phyloP scores from a whole-genome alignment of 2,113 vertebrate species.

The Hippocampus comes region DNA sequence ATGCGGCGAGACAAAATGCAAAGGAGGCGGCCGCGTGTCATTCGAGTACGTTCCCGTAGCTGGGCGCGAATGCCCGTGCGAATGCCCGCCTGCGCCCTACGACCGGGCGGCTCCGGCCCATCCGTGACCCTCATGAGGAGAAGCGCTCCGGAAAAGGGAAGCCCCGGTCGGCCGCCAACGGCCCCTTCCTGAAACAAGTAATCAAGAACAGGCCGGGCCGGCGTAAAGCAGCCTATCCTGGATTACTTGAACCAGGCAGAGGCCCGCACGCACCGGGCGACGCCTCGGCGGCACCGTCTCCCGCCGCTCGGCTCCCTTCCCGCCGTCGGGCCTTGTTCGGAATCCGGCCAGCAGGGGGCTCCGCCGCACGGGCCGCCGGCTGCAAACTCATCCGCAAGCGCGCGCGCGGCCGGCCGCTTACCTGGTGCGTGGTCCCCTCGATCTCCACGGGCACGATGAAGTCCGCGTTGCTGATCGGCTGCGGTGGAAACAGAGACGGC shows the following conservation, averaged over 20 bases:
- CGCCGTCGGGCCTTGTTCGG: conserved; percentile 4
- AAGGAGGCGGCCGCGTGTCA: too few species aligned
- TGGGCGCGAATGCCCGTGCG: too few species aligned
- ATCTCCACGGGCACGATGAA: conserved; percentile 93
- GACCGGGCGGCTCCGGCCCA: too few species aligned
- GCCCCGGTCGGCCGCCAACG: conserved; percentile 28
- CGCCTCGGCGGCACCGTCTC: conserved; percentile 1
- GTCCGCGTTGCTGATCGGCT: conserved; percentile 92
- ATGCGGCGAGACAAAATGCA: too few species aligned
- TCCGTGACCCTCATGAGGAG: too few species aligned
- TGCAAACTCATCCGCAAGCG: conserved; percentile 27
- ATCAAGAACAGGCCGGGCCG: conserved; percentile 91
- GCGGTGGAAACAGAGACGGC: conserved; percentile 16
- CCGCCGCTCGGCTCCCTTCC: background rate
- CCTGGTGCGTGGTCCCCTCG: conserved; percentile 91
- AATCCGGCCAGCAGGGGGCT: conserved; percentile 60
- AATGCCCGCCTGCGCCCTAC: too few species aligned
- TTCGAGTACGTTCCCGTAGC: too few species aligned
- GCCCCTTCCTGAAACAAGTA: conserved; percentile 87
- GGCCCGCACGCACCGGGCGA: conserved; percentile 38
- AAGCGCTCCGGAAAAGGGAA: too few species aligned
- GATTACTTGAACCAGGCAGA: conserved; percentile 95
- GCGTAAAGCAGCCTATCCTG: conserved; percentile 95
- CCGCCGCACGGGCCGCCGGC: conserved; percentile 27
- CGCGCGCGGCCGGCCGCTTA: conserved; percentile 48